A percentile compares a stretch with the other conserved stretches of the same genome.
These are phyloP conservation scores for Spodoptera litura DNA, from an alignment of 1,140 invertebrate species.

Conservation along the genomic window DNA sequence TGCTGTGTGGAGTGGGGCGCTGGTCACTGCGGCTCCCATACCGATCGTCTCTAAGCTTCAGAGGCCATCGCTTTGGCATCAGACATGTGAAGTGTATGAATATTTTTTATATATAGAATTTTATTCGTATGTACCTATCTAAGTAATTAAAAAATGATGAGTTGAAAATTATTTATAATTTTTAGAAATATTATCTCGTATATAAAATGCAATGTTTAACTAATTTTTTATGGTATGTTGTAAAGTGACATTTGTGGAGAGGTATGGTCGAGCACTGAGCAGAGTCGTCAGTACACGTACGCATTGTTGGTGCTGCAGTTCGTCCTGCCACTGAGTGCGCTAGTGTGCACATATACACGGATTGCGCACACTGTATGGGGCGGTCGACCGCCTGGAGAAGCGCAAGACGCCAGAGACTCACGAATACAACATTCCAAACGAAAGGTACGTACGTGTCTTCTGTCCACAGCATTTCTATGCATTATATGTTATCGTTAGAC, in stretches of 20 bases:
- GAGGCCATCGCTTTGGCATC: conserved; percentile 87
- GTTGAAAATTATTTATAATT: too few relatives aligned
- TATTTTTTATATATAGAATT: not conserved
- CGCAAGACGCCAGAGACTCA: conserved; percentile 92
- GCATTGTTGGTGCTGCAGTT: conserved; percentile 94
- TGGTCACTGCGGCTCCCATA: conserved; percentile 93
- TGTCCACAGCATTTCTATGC: too few relatives aligned
- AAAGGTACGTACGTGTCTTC: conserved; percentile 88
- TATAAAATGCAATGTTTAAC: not conserved
- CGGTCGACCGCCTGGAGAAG: conserved; percentile 93
- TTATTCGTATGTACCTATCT: too few relatives aligned
- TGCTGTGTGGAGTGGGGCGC: conserved; percentile 92
- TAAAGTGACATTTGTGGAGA: conserved; percentile 90
- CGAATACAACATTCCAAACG: conserved; percentile 94
- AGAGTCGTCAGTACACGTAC: conserved; percentile 91
- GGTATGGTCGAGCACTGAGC: conserved; percentile 86
- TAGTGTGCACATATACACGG: conserved; percentile 94
- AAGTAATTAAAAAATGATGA: too few relatives aligned
- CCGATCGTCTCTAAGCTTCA: conserved; percentile 89
- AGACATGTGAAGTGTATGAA: conserved; percentile 88
- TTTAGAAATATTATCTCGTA: not conserved
- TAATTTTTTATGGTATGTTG: conserved; percentile 42
- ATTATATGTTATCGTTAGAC: too few relatives aligned
- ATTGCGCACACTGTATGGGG: conserved; percentile 96
- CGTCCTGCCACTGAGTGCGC: conserved; percentile 92